Base-by-base conservation (phyloP, 2,797 vertebrate species). In the Sparidentex hasta region DNA sequence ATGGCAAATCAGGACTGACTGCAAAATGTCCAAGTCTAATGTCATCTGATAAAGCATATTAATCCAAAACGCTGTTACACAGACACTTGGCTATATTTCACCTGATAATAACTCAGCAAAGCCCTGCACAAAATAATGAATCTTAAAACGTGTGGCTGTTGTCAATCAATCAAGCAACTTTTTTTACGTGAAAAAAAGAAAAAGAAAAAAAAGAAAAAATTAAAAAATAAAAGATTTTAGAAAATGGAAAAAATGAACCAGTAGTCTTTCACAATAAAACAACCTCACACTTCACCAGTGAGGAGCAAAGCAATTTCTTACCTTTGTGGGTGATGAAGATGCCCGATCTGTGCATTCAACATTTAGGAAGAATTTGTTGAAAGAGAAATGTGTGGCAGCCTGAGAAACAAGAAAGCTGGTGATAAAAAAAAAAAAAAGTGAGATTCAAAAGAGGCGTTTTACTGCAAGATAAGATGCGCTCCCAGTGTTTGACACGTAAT, bases 401-500 rank as follows among this genome's bases (percentile, higher is more conserved):
- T 9, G 33, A 76, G 12, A 71, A 75, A 83, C 70, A 71, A 76
- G 48, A 57, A 83, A 86, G 67, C 69, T 13, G 9, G n/a, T 64
- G 29, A 74, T n/a, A 47, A 83, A 72, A 71, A 82, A 72, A 71
- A 7, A 33, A 33, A 33, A 70, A 76, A 86, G 79, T 69, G 77
- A 62, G 52, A 83, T 78, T 85, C 74, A 90, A 86, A 86, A 50
- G 64, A 88, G 29, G 11, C 11, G 4, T 82, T 88, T 87, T 82
- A 76, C 85, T 72, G 52, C 27, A 50, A 65, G 71, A 83, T 63
- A 74, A 78, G 73, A 85, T 3, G 27, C 57, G 59, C 54, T 85
- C 83, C 48, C 44, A 61, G 63, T 13, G 16, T 83, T 79, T 89
- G 72, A 81, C 78, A 78, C 68, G 84, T 74, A 87, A 86, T 83